A percentile compares a stretch with the other conserved stretches of the same genome.
These are phyloP conservation scores for Stenichneumon culpator DNA, from an alignment of 2,888 invertebrate species.

Conservation along the genomic window DNA sequence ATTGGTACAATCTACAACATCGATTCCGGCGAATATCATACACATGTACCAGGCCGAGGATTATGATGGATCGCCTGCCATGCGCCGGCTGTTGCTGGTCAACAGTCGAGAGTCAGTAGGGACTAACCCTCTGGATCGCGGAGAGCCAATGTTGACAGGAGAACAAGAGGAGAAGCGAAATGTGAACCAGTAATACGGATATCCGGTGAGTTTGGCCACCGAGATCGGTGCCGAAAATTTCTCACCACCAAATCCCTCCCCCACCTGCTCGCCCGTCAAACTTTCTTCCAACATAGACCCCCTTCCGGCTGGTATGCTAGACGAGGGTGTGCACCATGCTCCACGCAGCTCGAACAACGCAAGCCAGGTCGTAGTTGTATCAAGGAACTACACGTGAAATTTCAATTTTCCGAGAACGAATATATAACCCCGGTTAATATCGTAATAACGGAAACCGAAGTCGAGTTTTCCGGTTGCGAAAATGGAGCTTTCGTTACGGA, in stretches of 20 bases:
- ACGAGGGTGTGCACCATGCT: conserved; percentile 8
- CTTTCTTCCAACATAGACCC: conserved; percentile 38
- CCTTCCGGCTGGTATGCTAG: conserved; percentile 4
- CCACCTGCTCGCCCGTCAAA: conserved; percentile 21
- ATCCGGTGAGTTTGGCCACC: conserved; percentile 39
- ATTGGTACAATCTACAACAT: not conserved
- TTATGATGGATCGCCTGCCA: conserved; percentile 66
- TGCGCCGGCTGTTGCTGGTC: conserved; percentile 56
- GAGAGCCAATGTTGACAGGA: conserved; percentile 3
- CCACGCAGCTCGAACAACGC: not conserved
- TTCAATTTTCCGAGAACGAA: conserved; percentile 34
- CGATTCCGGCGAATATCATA: not conserved
- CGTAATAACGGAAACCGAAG: not conserved
- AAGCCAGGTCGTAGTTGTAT: not conserved
- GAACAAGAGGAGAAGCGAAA: not conserved
- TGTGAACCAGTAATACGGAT: not conserved
- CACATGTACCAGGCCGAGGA: conserved; percentile 28
- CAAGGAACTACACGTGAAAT: conserved; percentile 16
- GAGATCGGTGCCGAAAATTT: not conserved
- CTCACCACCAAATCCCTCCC: conserved; percentile 37
- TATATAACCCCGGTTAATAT: not conserved
- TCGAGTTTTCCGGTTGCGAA: not conserved
- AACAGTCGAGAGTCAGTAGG: conserved; percentile 26
- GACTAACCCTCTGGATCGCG: not conserved
- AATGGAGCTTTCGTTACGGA: not conserved